Base-by-base conservation (phyloP, 2,888 invertebrate genomes). In the Lepidocyrtoides sp. region DNA sequence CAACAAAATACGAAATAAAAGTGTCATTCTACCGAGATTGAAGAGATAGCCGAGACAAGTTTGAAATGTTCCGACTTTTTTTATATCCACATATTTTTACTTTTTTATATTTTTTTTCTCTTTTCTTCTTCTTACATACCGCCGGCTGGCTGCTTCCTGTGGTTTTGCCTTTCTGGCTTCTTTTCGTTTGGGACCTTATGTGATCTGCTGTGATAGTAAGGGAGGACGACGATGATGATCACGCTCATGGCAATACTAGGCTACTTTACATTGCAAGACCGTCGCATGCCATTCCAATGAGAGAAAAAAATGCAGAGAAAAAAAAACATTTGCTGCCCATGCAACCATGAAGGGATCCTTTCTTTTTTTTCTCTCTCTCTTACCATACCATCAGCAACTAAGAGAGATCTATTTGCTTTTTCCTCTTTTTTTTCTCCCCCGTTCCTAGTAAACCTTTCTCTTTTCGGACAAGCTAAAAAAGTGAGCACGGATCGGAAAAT, bases 381-480 rank as follows among this genome's bases (percentile, higher is more conserved):
- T 57, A 54, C 17, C 17, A 29, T 63, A 29, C 63, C 26, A 32
- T 63, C 63, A 63, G 12, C 17, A n/a, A n/a, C 17, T 57, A n/a
- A 57, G 17, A 57, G 17, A 63, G 63, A 63, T 63, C 12, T 23
- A 63, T 63, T 63, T 29, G n/a, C 57, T 57, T 20, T 54, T 32
- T 12, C 26, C 23, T 60, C 10, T 12, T 3, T 29, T 26, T 63
- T 29, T 29, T 63, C 10, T 17, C 57, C 8, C 8, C 20, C n/a
- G n/a, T n/a, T n/a, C n/a, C n/a, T n/a, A n/a, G 57, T 23, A 63
- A 63, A n/a, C 8, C 72, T 23, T 17, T 72, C 5, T 72, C 10
- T 32, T 75, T 29, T 51, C 77, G 32, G 54, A 26, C 72, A 72
- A 72, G 36, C 41, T 69, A n/a, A 77, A 51, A 77, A 77, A 29